These are phyloP conservation scores for Cephus pygmeus DNA, from an alignment of 2,888 invertebrate species.

Conservation along the genomic window DNA sequence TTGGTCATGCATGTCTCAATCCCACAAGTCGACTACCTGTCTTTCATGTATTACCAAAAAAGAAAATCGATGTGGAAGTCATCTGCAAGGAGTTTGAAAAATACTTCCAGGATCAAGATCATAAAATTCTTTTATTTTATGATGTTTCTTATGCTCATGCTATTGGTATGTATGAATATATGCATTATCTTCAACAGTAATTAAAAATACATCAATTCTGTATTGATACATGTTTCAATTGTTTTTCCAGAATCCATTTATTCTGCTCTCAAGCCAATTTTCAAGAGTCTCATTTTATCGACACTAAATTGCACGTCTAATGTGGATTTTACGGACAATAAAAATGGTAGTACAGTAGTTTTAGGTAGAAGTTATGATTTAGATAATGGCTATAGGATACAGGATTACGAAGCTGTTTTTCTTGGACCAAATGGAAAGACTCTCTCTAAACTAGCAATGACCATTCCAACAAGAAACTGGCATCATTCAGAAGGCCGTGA, in stretches of 20 bases:
- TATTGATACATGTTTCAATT: neutral
- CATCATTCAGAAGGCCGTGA: slow-evolving; percentile 65
- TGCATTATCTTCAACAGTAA: neutral
- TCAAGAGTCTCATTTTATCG: slow-evolving; percentile 40
- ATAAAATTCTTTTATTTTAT: slow-evolving; percentile 72
- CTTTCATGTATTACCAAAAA: slow-evolving; percentile 77
- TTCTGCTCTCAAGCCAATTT: slow-evolving; percentile 34
- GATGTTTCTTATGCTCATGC: slow-evolving; percentile 76
- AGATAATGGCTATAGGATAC: slow-evolving; percentile 51
- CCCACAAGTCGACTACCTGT: slow-evolving; percentile 79
- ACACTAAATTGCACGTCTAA: slow-evolving; percentile 50
- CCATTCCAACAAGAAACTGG: slow-evolving; percentile 70
- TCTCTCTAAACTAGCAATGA: slow-evolving; percentile 73
- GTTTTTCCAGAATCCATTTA: slow-evolving; percentile 42
- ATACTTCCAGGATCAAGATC: slow-evolving; percentile 58
- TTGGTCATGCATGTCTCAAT: slow-evolving; percentile 88
- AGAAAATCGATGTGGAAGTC: slow-evolving; percentile 68
- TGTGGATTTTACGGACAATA: slow-evolving; percentile 37
- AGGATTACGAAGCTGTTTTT: slow-evolving; percentile 73
- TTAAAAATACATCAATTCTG: neutral
- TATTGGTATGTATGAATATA: slow-evolving; percentile 65
- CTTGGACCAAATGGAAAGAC: slow-evolving; percentile 76
- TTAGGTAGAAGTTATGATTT: slow-evolving; percentile 54
- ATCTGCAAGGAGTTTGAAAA: slow-evolving; percentile 58
- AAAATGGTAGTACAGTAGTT: slow-evolving; percentile 27